Base-by-base conservation (phyloP, 2,888 invertebrate genomes). In the Darwinula stevensoni region DNA sequence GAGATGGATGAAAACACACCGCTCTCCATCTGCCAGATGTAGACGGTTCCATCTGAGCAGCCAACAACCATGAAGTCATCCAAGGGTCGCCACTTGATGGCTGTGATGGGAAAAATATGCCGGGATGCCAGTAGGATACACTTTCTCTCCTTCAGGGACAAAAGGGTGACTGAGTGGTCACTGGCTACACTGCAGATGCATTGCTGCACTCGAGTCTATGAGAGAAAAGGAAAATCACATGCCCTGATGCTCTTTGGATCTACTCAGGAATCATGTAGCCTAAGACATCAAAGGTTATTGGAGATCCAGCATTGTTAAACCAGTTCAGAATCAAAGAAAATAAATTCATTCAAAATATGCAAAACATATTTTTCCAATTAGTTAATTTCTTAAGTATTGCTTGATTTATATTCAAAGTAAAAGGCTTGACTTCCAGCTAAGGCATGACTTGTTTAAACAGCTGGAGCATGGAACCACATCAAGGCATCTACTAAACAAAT, bases 11-110 rank as follows among this genome's bases (percentile, higher is more conserved):
- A n/a, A n/a, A 2, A n/a, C n/a, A n/a, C n/a, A n/a, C n/a, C n/a
- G n/a, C 94, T 97, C 56, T 97, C 97, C 88, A 97, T 94, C 59
- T 97, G 94, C 97, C 97, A 97, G 1, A 97, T 86, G 51, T 88
- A 91, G 2, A 94, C 88, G 0, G 88, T 82, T 2, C 91, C 88
- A 52, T 99, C 94, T 4, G 82, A 76, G 50, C 88, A 88, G 1
- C 82, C 84, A 13, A 94, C 82, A 39, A 91, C 74, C 63, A 97
- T 74, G 48, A 91, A 97, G 52, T 99, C 97, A 47, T 97, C 94
- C 2, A 84, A 60, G 0, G 94, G 88, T 28, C 88, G 61, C 86
- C 88, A 91, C 49, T 88, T 86, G 41, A 94, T 84, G 17, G 70
- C 71, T 15, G 78, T 72, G 15, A 97, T 82, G 0, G 97, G 94